Evolutionary conservation across 2,888 invertebrate genomes (phyloP).

Genomic region (Ornithoptera alexandrae): DNA sequence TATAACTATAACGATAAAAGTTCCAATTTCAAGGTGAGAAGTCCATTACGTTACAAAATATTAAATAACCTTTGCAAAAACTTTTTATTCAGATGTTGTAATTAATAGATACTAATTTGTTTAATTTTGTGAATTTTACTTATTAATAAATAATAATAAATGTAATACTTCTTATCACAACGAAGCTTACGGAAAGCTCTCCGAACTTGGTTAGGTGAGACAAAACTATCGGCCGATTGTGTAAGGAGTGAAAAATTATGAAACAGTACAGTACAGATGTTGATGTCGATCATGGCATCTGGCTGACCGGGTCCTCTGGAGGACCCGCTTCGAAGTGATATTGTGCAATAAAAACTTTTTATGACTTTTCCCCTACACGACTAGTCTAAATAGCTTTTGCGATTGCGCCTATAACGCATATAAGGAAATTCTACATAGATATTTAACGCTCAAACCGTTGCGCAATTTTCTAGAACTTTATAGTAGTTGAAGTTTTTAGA

Average conservation of each 20-base stretch:
- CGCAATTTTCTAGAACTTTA: conserved; percentile 8
- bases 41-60: not conserved
- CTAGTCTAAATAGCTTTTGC: not conserved
- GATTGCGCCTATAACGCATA: not conserved
- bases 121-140: too few species aligned
- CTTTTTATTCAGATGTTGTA: too few species aligned
- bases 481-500: conserved; percentile 6
- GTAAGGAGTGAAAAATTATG: not conserved
- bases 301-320: not conserved
- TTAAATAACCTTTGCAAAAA: too few species aligned
- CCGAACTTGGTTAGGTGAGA: not conserved
- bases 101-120: too few species aligned
- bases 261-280: not conserved
- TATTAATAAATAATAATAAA: too few species aligned
- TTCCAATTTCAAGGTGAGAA: conserved; percentile 70
- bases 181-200: not conserved
- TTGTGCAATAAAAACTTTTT: conserved; percentile 6
- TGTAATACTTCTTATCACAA: not conserved
- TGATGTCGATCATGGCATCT: not conserved
- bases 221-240: not conserved
- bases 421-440: not conserved
- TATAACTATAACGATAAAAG: conserved; percentile 79
- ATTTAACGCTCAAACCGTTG: conserved; percentile 3
- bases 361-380: not conserved
- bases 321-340: not conserved